Percentiles rank a stretch among this genome's conserved stretches.
Conservation (phyloP, 2,888 invertebrate species). For the Cephalotes varians region DNA sequence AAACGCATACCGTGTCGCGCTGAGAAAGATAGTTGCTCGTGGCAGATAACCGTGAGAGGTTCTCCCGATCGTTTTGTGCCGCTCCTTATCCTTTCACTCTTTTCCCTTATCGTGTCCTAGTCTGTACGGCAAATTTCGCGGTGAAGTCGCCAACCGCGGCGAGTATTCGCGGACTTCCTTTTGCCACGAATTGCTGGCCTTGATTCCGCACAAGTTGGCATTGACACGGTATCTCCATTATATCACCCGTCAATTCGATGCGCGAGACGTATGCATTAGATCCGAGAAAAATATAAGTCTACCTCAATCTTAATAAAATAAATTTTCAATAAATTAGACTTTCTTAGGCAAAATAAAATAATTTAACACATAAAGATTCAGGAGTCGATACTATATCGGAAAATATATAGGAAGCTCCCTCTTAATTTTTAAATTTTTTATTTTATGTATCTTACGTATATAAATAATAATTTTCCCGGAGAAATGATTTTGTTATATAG, state of each 20-base stretch:
- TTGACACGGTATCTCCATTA: slow-evolving; percentile 54
- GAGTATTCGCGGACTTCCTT: slow-evolving; percentile 20
- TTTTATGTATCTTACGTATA: not conserved
- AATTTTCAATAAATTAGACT: not conserved
- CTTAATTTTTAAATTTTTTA: not conserved
- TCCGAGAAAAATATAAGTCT: not conserved
- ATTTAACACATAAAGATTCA: not conserved
- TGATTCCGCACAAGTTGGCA: slow-evolving; percentile 41
- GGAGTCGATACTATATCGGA: not conserved
- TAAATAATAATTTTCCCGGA: slow-evolving; percentile 7
- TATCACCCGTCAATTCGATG: slow-evolving; percentile 37
- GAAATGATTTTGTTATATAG: slow-evolving; percentile 3
- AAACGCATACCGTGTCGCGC: not conserved
- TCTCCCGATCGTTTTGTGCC: slow-evolving; percentile 31
- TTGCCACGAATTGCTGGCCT: slow-evolving; percentile 27
- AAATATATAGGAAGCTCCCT: not conserved
- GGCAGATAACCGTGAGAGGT: slow-evolving; percentile 57
- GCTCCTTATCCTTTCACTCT: slow-evolving; percentile 70
- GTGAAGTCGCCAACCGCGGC: not conserved
- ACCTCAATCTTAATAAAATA: not conserved
- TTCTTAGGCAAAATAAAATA: not conserved
- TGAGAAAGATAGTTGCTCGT: slow-evolving; percentile 10
- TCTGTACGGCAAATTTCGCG: slow-evolving; percentile 25
- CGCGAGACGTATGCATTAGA: not conserved
- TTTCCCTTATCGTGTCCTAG: slow-evolving; percentile 63